Evolutionary conservation across 1,140 invertebrate species (phyloP).

Genomic region (Eufriesea mexicana): DNA sequence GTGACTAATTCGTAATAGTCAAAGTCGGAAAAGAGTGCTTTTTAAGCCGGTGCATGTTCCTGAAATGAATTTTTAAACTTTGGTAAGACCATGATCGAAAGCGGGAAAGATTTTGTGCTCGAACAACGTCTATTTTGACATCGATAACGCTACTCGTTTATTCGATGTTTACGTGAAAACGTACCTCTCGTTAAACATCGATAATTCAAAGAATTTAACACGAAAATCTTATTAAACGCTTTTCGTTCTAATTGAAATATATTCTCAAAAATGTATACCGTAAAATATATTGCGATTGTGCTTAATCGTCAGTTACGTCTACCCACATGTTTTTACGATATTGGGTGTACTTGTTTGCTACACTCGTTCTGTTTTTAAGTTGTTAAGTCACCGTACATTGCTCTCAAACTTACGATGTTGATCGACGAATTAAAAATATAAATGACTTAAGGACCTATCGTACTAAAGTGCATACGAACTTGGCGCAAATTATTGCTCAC

Average conservation of each 20-base stretch:
- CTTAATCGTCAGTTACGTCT: constrained; percentile 13
- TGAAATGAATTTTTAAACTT: constrained; percentile 55
- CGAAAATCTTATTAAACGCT: constrained; percentile 6
- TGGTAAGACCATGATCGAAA: constrained; percentile 47
- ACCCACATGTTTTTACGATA: constrained; percentile 18
- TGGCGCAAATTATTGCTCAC: constrained; percentile 26
- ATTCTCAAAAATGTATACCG: background rate
- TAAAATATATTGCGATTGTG: constrained; percentile 7
- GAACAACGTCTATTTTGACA: constrained; percentile 16
- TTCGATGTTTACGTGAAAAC: constrained; percentile 45
- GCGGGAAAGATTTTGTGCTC: background rate
- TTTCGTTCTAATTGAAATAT: background rate
- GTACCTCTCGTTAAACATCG: constrained; percentile 34
- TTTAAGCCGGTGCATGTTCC: constrained; percentile 33
- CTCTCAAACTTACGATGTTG: constrained; percentile 7
- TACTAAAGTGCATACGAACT: constrained; percentile 13
- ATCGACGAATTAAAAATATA: constrained; percentile 39
- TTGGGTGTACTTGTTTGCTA: constrained; percentile 15
- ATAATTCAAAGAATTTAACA: constrained; percentile 19
- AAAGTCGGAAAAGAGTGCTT: constrained; percentile 30
- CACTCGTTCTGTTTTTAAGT: constrained; percentile 29
- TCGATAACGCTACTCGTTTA: constrained; percentile 10
- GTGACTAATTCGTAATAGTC: constrained; percentile 56
- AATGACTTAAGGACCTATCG: constrained; percentile 24
- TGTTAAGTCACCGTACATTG: constrained; percentile 20